A percentile compares a stretch with the other conserved stretches of the same genome.
phyloP scores from a whole-genome alignment of 1,140 invertebrate genomes.

The Drosophila lini region DNA sequence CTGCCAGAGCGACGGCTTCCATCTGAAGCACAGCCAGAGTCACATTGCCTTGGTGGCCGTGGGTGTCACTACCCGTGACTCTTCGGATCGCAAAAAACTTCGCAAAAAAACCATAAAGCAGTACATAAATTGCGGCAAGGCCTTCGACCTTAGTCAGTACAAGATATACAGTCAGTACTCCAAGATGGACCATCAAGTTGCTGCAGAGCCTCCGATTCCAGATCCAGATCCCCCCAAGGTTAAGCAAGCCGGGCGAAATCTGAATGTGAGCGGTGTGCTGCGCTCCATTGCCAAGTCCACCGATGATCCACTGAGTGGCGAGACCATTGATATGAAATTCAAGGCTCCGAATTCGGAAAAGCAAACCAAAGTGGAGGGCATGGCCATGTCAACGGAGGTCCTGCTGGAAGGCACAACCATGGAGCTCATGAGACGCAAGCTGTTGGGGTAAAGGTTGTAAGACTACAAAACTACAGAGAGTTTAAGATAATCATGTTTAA shows the following conservation, averaged over 20 bases:
- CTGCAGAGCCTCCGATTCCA: not conserved
- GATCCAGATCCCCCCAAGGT: not conserved
- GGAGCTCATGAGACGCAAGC: slow-evolving; percentile 1
- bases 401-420: slow-evolving; percentile 15
- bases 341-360: not conserved
- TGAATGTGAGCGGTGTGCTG: slow-evolving; percentile 19
- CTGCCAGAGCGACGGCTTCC: slow-evolving; percentile 58
- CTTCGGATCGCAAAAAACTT: slow-evolving; percentile 24
- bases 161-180: slow-evolving; percentile 45
- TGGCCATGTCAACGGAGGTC: slow-evolving; percentile 23
- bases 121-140: slow-evolving; percentile 45
- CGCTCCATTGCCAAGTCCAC: slow-evolving; percentile 37
- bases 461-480: not conserved
- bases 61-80: slow-evolving; percentile 19
- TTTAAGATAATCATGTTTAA: not conserved
- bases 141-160: slow-evolving; percentile 32
- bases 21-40: slow-evolving; percentile 47
- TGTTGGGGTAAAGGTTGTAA: not conserved
- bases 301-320: slow-evolving; percentile 55
- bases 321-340: slow-evolving; percentile 40
- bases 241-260: not conserved
- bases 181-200: slow-evolving; percentile 13
- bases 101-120: slow-evolving; percentile 30
- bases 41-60: slow-evolving; percentile 56
- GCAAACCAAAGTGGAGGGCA: not conserved